A percentile compares a stretch with the other conserved stretches of the same genome.
Evolutionary conservation across 2,113 vertebrate species (phyloP).

Genomic region (Trogon melanurus): DNA sequence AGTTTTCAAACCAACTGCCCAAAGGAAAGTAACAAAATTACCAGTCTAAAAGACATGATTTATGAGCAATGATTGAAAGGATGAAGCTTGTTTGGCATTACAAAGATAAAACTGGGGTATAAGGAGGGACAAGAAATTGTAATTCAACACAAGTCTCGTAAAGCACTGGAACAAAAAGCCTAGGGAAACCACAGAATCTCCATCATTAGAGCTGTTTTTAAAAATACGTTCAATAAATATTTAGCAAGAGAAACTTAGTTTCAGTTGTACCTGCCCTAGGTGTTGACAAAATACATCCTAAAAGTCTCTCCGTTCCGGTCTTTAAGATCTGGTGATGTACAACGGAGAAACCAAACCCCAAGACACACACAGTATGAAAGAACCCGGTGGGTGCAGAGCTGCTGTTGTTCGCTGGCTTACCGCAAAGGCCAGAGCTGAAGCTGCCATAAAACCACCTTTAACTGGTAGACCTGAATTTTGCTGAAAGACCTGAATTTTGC

Average conservation of each 20-base stretch:
- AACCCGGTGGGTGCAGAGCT: not conserved
- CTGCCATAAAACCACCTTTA: not conserved
- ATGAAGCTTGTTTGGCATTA: not conserved
- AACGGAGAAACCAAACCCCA: not conserved
- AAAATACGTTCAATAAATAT: not conserved
- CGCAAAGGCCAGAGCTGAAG: not conserved
- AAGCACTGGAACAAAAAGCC: not conserved
- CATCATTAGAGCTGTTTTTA: not conserved
- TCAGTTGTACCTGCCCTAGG: not conserved
- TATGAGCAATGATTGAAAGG: not conserved
- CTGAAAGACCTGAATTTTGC: not conserved
- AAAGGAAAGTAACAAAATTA: not conserved
- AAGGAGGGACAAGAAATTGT: not conserved
- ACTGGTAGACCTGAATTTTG: not conserved
- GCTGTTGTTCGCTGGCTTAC: not conserved
- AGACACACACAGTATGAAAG: rapidly evolving
- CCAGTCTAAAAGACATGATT: not conserved
- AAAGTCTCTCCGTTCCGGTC: not conserved
- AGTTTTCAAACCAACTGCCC: not conserved
- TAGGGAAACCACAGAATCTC: not conserved
- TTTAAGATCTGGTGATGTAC: not conserved
- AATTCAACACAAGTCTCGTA: not conserved
- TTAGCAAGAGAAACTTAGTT: not conserved
- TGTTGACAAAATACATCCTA: not conserved
- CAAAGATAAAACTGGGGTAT: not conserved